These are phyloP conservation scores for Cheilosia impressa DNA, from an alignment of 2,888 invertebrate species.

Conservation along the genomic window DNA sequence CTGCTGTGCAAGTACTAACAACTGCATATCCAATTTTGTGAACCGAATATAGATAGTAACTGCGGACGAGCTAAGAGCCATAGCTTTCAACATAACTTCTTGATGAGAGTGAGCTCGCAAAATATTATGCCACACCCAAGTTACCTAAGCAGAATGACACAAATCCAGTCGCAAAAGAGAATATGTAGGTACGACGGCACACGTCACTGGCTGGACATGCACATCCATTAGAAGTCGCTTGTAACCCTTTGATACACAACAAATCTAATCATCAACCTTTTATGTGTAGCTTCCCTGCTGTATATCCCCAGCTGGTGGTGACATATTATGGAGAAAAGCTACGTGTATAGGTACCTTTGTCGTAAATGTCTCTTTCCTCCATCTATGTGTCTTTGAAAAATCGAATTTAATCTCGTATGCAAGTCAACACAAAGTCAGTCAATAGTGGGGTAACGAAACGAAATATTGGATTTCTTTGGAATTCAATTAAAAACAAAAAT, in stretches of 20 bases:
- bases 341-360: too few relatives aligned
- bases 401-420: constrained; percentile 37
- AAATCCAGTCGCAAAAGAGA: constrained; percentile 14
- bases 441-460: constrained; percentile 8
- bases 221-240: constrained; percentile 53
- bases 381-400: constrained; percentile 27
- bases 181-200: constrained; percentile 5
- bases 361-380: neutral
- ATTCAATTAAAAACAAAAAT: constrained; percentile 34
- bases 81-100: neutral
- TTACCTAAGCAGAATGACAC: constrained; percentile 12
- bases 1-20: neutral
- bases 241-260: constrained; percentile 54
- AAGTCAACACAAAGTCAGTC: constrained; percentile 37
- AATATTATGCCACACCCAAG: constrained; percentile 18
- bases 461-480: constrained; percentile 58
- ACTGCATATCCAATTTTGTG: constrained; percentile 13
- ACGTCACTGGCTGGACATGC: constrained; percentile 40
- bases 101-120: neutral
- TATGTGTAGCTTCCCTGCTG: constrained; percentile 5
- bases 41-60: constrained; percentile 30
- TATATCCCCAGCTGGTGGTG: too few relatives aligned
- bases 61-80: constrained; percentile 16
- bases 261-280: constrained; percentile 52
- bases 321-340: too few relatives aligned